These are phyloP conservation scores for Sphyrna mokarran DNA, from an alignment of 2,113 vertebrate genomes.

Conservation along the genomic window DNA sequence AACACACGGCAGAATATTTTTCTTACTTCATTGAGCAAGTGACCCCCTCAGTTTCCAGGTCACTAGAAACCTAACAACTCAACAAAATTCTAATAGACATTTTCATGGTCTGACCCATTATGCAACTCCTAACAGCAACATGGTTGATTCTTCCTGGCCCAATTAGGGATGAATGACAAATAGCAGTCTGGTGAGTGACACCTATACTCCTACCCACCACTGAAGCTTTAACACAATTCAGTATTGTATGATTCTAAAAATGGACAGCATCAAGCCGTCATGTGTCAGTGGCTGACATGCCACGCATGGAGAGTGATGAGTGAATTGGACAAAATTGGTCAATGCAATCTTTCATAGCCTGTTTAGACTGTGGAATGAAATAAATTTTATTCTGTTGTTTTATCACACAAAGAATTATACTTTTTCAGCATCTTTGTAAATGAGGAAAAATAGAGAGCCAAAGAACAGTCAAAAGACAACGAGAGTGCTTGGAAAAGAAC, in stretches of 20 bases:
- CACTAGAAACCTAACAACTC: background rate
- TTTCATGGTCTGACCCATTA: background rate
- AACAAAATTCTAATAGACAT: background rate
- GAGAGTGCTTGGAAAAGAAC: background rate
- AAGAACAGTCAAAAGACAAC: background rate
- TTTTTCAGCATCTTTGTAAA: background rate
- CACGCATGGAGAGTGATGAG: background rate
- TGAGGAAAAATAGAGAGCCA: background rate
- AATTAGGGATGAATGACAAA: background rate
- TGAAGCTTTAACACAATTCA: background rate
- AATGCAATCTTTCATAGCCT: background rate
- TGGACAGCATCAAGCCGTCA: background rate
- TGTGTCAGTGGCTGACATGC: background rate
- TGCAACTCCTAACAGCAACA: background rate
- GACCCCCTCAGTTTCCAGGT: too few relatives aligned
- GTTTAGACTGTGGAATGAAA: background rate
- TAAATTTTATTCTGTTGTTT: background rate
- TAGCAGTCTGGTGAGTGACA: background rate
- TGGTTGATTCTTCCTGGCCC: background rate
- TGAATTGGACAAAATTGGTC: background rate
- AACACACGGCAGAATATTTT: background rate
- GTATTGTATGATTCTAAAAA: background rate
- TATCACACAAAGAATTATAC: background rate
- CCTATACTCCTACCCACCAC: background rate
- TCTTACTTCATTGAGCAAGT: background rate